phyloP scores from a whole-genome alignment of 2,797 vertebrate genomes.

The Petrocephalus sullivani region DNA sequence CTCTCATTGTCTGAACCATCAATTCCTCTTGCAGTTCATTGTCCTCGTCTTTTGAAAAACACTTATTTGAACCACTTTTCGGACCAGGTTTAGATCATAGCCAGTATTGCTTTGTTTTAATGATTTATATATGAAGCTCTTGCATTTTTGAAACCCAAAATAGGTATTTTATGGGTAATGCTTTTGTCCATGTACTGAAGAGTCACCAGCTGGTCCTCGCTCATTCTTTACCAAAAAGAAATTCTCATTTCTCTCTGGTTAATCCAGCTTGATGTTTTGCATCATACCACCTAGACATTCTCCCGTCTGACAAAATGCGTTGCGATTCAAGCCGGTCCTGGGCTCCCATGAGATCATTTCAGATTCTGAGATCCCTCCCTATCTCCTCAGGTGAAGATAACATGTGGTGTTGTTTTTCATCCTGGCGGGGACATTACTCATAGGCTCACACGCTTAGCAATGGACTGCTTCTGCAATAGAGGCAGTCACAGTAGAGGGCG shows the following conservation, averaged over 20 bases:
- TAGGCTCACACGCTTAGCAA: slow-evolving; percentile 57
- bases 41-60: neutral
- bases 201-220: neutral
- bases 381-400: slow-evolving; percentile 67
- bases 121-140: neutral
- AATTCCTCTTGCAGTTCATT: neutral
- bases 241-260: no score
- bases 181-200: neutral
- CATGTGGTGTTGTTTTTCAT: slow-evolving; percentile 72
- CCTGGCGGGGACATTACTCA: slow-evolving; percentile 69
- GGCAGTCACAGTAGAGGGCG: slow-evolving; percentile 49
- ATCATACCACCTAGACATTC: neutral
- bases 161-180: neutral
- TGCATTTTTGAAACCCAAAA: neutral
- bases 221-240: neutral
- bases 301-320: neutral
- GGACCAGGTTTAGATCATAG: neutral
- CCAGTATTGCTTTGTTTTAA: neutral
- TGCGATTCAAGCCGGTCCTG: slow-evolving; percentile 35
- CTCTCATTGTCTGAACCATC: neutral
- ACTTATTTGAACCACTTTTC: neutral
- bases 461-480: slow-evolving; percentile 62
- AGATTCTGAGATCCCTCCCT: slow-evolving; percentile 66
- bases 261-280: neutral
- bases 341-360: slow-evolving; percentile 58